These are phyloP conservation scores for Aculops lycopersici DNA, from an alignment of 1,140 invertebrate genomes.

Conservation along the genomic window DNA sequence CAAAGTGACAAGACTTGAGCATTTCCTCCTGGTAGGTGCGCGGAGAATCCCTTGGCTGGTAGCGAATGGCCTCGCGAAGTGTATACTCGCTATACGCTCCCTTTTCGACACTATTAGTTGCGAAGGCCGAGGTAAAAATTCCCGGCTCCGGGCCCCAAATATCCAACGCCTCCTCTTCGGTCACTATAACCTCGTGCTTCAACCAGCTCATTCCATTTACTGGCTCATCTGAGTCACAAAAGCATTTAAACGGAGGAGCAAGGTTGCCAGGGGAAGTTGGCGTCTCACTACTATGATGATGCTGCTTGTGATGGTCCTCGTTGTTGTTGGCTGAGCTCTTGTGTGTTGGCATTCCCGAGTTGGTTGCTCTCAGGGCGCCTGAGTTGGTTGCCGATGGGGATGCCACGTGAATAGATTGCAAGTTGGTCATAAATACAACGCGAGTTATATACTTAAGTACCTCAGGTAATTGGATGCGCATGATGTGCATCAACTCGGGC, in stretches of 20 bases:
- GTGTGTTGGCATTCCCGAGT: background rate
- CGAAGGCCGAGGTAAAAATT: constrained; percentile 3
- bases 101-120: background rate
- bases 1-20: constrained; percentile 5
- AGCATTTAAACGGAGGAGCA: constrained; percentile 5
- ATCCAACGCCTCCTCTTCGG: constrained; percentile 3
- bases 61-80: constrained; percentile 2
- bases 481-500: constrained; percentile 1
- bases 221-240: background rate
- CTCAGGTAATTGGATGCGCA: constrained; percentile 7
- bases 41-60: constrained; percentile 1
- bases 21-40: constrained; percentile 3
- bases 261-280: too few species aligned
- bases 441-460: constrained; percentile 4
- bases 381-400: background rate
- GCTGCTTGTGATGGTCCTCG: background rate
- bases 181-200: background rate
- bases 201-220: constrained; percentile 7
- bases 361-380: constrained; percentile 1
- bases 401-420: constrained; percentile 1
- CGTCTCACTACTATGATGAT: too few species aligned
- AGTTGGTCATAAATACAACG: constrained; percentile 3
- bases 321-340: background rate
- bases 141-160: constrained; percentile 4
- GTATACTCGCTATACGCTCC: constrained; percentile 3